These are phyloP conservation scores for Ctenomys sociabilis DNA, from an alignment of 2,113 vertebrate species.

Conservation along the genomic window DNA sequence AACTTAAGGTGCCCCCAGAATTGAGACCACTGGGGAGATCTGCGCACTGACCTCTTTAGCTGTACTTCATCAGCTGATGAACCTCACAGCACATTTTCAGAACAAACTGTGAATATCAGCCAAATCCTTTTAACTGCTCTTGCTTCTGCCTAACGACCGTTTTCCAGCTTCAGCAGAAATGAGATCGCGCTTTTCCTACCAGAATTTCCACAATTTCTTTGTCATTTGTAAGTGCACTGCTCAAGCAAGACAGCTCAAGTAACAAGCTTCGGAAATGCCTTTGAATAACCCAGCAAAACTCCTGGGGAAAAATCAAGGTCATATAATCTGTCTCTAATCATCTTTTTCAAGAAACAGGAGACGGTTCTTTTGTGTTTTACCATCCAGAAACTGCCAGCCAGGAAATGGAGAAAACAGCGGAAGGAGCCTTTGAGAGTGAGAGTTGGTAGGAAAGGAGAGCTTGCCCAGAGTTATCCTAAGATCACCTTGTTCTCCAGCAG, in stretches of 20 bases:
- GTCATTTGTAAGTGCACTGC: not conserved
- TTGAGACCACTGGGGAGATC: not conserved
- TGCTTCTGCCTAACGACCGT: not conserved
- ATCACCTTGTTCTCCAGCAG: slow-evolving; percentile 35
- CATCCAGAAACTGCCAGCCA: slow-evolving; percentile 26
- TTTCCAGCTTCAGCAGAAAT: not conserved
- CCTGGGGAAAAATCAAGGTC: not conserved
- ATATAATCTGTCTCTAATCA: slow-evolving; percentile 41
- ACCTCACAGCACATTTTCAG: not conserved
- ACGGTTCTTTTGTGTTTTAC: slow-evolving; percentile 55
- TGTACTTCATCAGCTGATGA: not conserved
- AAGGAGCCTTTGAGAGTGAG: slow-evolving; percentile 56
- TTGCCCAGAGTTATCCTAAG: not conserved
- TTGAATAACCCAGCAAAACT: slow-evolving; percentile 10
- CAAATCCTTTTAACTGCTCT: not conserved
- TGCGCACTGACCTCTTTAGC: not conserved
- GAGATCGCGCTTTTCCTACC: not conserved
- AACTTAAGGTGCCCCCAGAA: not conserved
- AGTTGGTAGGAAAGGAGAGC: slow-evolving; percentile 53
- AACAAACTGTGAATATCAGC: slow-evolving; percentile 15
- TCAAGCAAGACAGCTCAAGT: slow-evolving; percentile 9
- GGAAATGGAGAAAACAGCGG: slow-evolving; percentile 60
- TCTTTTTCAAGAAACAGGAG: slow-evolving; percentile 55
- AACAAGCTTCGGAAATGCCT: not conserved
- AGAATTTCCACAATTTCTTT: slow-evolving; percentile 35